Conservation (phyloP, 2,113 vertebrate species). For the Sorex fumeus region DNA sequence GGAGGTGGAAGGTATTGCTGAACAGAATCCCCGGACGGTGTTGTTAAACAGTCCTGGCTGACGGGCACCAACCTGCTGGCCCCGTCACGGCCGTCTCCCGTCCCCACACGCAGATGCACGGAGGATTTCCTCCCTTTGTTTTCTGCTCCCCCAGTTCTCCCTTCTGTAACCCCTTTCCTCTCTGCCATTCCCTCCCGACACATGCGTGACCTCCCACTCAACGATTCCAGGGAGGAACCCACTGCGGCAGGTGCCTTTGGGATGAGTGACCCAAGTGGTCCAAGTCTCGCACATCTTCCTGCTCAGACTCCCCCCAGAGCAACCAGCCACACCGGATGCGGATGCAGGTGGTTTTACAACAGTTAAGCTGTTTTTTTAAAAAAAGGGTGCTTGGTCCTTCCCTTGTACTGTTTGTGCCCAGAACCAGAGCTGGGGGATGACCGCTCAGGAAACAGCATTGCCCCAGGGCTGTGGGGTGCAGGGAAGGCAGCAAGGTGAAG, state of each 20-base stretch:
- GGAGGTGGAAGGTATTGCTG: not conserved
- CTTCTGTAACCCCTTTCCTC: not conserved
- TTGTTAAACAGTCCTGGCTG: not conserved
- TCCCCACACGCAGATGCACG: not conserved
- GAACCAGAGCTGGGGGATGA: no score
- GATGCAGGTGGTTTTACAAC: not conserved
- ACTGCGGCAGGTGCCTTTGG: not conserved
- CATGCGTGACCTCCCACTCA: not conserved
- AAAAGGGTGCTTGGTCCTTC: not conserved
- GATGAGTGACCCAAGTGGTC: not conserved
- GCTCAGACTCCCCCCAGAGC: not conserved
- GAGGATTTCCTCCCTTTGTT: not conserved
- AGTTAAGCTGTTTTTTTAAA: not conserved
- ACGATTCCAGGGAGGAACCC: not conserved
- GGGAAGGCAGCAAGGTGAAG: rapidly evolving
- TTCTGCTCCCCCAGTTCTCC: not conserved
- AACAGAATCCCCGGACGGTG: not conserved
- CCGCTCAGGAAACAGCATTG: rapidly evolving
- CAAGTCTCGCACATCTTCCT: no score
- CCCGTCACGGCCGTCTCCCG: not conserved
- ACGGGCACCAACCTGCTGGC: not conserved
- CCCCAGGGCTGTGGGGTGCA: not conserved
- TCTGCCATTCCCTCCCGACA: not conserved
- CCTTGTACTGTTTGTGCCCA: not conserved
- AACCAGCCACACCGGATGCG: not conserved